Evolutionary conservation across 2,113 vertebrate species (phyloP), one percentile per base, ranked within the genome.

Genomic region (Ellobius talpinus): DNA sequence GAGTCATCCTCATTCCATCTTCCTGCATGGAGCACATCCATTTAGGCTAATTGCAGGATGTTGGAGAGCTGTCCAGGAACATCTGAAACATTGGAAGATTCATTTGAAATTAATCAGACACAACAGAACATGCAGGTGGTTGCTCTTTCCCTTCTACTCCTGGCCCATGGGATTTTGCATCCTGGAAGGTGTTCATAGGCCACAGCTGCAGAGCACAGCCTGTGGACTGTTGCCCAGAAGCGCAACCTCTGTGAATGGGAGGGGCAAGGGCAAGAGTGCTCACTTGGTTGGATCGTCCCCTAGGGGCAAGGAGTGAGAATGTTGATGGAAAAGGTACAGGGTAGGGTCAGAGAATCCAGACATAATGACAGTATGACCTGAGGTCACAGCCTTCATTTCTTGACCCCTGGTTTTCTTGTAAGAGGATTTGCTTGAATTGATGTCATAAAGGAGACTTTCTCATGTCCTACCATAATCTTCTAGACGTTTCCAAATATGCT

Each of bases 121-220:
- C 96, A 98, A 97, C 82, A 98, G 97, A 98, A 94, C 63, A 98
- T 94, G 97, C 97, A 98, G 98, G 98, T 98, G 98, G 97, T 94
- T 98, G 89, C 94, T 97, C 93, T 98, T 97, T 97, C 90, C n/a
- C 96, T 98, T 98, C 84, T 79, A 96, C 96, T 96, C 95, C 84
- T 98, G 96, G 94, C 97, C 98, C 96, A 92, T 97, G 95, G 97
- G 96, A 97, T 95, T 77, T 87, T 93, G 47, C 5, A 91, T 98
- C 94, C 36, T 89, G 94, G 98, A 97, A 91, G 94, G 90, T 98
- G 96, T 98, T 98, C 96, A 97, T 86, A 96, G 96, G 94, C 66
- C 97, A 87, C 96, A 96, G 33, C 96, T 98, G 0, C 45, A 96
- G 65, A 98, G 73, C 92, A 97, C 81, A 98, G 90, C 50, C 31